phyloP scores from a whole-genome alignment of 2,888 invertebrate species.

The Brachynemurus nebulosus region DNA sequence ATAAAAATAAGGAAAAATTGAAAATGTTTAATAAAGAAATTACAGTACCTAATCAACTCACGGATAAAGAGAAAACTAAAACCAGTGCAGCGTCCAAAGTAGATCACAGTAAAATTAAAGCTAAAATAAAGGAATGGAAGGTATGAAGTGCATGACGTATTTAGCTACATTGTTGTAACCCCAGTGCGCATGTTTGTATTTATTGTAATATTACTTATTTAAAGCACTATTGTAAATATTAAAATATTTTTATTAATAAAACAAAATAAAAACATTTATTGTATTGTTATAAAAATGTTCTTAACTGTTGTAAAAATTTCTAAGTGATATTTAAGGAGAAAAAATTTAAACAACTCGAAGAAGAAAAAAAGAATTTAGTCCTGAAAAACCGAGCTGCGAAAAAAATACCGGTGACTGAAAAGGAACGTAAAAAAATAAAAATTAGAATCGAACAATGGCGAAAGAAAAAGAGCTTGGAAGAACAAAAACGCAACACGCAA shows the following conservation, averaged over 20 bases:
- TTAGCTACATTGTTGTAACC: too few species aligned
- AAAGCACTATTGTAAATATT: too few species aligned
- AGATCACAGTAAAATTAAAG: too few species aligned
- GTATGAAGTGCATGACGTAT: not conserved
- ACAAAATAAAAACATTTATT: too few species aligned
- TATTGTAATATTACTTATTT: too few species aligned
- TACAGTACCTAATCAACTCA: not conserved
- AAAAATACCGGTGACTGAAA: conserved; percentile 20
- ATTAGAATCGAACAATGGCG: conserved; percentile 22
- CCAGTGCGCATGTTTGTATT: too few species aligned
- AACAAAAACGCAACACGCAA: conserved; percentile 15
- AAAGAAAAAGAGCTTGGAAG: conserved; percentile 13
- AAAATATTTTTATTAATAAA: too few species aligned
- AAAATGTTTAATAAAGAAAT: not conserved
- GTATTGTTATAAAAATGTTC: too few species aligned
- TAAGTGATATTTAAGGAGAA: conserved; percentile 2
- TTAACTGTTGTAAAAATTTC: too few species aligned
- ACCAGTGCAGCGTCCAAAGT: too few species aligned
- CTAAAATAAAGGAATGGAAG: not conserved
- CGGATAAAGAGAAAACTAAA: too few species aligned
- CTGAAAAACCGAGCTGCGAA: conserved; percentile 16
- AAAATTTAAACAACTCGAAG: not conserved
- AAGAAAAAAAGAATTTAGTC: conserved; percentile 15
- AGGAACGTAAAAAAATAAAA: conserved; percentile 21
- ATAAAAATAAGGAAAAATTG: conserved; percentile 17